Base-by-base conservation (phyloP, 2,797 vertebrate genomes). In the Semotilus atromaculatus region DNA sequence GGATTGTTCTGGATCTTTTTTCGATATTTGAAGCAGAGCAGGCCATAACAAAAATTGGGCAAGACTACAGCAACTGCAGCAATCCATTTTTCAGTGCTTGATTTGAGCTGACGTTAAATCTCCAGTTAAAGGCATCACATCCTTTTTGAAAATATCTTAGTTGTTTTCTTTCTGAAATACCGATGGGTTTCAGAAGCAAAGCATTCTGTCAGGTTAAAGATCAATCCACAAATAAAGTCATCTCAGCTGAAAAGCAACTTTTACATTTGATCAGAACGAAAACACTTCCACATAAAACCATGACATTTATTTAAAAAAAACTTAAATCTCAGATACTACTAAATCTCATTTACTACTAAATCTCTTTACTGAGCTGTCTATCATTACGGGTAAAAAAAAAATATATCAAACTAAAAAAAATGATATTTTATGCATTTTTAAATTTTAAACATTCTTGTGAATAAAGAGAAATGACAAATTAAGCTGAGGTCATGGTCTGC, bases 81-180 rank as follows among this genome's bases (percentile, higher is more conserved):
- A 83, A 76, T 66, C 66, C 48, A 45, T 71, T 78, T 48, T 70
- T 84, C 21, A 58, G 38, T 45, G 66, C n/a, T 58, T 71, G 51
- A 78, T 84, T 77, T 62, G 64, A 60, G 75, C 36, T 78, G 82
- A 77, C 16, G 36, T 67, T 83, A 75, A 83, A 74, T 83, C 81
- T 75, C 6, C 43, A 26, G 81, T 83, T 66, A 51, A 29, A 67
- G 16, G 72, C 40, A 11, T 64, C 81, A 62, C 8, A 45, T 81
- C 23, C 51, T 60, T 71, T 72, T 72, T 2, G 53, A 62, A 73
- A 73, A 60, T 45, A 58, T 62, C 1, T 58, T 68, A 68, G 81
- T 48, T 64, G 58, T 53, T 26, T 75, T 26, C 31, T n/a, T 51
- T 51, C 70, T 64, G 40, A 64, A 64, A 82, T 74, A 62, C 43